Evolutionary conservation across 2,797 vertebrate genomes (phyloP), one percentile per base, ranked within the genome.

Genomic region (Lophotriccus pileatus): DNA sequence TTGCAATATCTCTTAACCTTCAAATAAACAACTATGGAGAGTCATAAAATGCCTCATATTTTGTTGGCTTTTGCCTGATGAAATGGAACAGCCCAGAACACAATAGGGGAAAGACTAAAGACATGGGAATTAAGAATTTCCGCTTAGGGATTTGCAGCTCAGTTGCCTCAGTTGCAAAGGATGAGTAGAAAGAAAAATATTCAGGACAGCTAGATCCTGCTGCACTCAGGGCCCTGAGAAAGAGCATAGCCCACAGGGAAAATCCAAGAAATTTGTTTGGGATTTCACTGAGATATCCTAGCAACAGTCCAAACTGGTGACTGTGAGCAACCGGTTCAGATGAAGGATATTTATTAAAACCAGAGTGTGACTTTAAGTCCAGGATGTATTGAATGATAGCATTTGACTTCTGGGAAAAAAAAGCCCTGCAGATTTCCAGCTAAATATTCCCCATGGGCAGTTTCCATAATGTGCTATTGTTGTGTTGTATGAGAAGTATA

Each of bases 341-440:
- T 30, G 28, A 84, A 76, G 12, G 25, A 32, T 53, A 74, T 68
- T 90, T 90, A 75, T 93, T 89, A 77, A 89, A 92, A 81, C 4
- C 46, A 69, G 25, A 25, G 27, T 36, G 46, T 73, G 22, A 36
- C 24, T 74, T 88, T 30, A 6, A 77, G 22, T 67, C 30, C 34
- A 46, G 27, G 8, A 43, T 2, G 3, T 47, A 93, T 80, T 77
- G 30, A 82, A 53, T 58, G 39, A 46, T 16, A 92, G 1, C 23
- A n/a, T 46, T 47, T 52, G 20, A n/a, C 19, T 89, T 80, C 37
- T 68, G 24, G 15, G n/a, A 2, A 15, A 69, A 78, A 73, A 63
- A 66, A 28, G 2, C 1, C 25, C 34, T 56, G 9, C 11, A 58
- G 14, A 24, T 60, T 89, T 77, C 82, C 50, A 44, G 44, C 15